phyloP scores from a whole-genome alignment of 2,113 vertebrate species.

The Capra hircus region DNA sequence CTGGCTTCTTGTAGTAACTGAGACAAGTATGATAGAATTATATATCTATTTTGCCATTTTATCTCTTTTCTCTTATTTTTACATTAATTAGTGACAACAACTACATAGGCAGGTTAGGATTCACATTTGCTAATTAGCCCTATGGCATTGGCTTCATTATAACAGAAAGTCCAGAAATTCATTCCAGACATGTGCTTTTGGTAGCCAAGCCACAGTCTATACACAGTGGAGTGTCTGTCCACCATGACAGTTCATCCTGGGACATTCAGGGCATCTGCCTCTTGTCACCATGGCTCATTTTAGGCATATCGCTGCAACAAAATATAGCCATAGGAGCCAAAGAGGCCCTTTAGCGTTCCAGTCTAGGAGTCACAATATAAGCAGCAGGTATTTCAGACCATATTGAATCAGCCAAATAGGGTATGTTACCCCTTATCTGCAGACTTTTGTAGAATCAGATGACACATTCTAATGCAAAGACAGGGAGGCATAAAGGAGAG shows the following conservation, averaged over 20 bases:
- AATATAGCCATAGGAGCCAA: neutral
- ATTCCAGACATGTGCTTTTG: neutral
- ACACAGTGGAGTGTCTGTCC: neutral
- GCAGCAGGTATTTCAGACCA: constrained; percentile 6
- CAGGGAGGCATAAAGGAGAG: neutral
- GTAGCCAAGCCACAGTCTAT: neutral
- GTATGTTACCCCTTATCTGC: neutral
- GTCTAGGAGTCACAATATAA: neutral
- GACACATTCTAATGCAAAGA: neutral
- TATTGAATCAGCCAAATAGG: constrained; percentile 5
- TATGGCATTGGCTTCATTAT: neutral
- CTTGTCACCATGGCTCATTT: constrained; percentile 38
- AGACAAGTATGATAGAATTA: neutral
- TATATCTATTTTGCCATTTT: neutral
- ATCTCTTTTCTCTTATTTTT: neutral
- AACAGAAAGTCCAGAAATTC: neutral
- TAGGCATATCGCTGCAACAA: constrained; percentile 32
- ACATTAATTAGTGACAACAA: constrained; percentile 23
- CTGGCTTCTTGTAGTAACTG: neutral
- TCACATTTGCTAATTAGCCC: neutral
- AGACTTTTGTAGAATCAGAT: constrained; percentile 11
- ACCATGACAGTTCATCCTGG: neutral
- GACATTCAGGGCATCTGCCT: constrained; percentile 41
- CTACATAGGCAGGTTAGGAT: neutral
- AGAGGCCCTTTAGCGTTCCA: neutral